Conservation (phyloP, 2,888 invertebrate genomes). For the Malthinus seriepunctatus region DNA sequence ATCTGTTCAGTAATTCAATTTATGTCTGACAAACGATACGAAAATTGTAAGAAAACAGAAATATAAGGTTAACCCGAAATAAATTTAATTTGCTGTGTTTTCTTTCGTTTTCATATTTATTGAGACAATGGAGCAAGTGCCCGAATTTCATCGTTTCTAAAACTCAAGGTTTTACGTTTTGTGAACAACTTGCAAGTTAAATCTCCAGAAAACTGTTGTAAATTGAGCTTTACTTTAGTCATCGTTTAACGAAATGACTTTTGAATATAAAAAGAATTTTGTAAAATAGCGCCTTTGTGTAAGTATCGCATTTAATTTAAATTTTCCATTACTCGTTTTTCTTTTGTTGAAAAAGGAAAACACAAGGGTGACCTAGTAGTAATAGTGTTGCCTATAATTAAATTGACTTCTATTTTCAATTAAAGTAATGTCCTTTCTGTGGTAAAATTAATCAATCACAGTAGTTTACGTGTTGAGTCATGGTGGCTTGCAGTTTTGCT, state of each 20-base stretch:
- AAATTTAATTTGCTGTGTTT: constrained; percentile 40
- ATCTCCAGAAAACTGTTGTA: not conserved
- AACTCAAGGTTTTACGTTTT: constrained; percentile 7
- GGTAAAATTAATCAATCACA: constrained; percentile 25
- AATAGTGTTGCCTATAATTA: not conserved
- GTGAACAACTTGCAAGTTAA: not conserved
- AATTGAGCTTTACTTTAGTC: constrained; percentile 1
- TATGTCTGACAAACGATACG: constrained; percentile 40
- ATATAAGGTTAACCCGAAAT: constrained; percentile 36
- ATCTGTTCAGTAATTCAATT: constrained; percentile 39
- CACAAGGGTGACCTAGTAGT: no score
- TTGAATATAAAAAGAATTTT: not conserved
- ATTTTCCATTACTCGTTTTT: no score
- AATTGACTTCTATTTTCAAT: constrained; percentile 12
- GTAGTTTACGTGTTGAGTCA: constrained; percentile 19
- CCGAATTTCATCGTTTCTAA: constrained; percentile 4
- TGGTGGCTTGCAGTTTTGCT: constrained; percentile 20
- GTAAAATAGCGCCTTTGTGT: not conserved
- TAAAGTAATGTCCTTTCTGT: constrained; percentile 11
- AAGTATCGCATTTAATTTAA: no score
- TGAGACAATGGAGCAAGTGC: constrained; percentile 13
- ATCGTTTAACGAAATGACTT: not conserved
- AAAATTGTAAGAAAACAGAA: constrained; percentile 44
- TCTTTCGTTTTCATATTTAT: constrained; percentile 27
- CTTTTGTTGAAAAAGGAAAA: no score